Evolutionary conservation across 1,140 invertebrate genomes (phyloP).

Genomic region (Andrena cerasifolii): DNA sequence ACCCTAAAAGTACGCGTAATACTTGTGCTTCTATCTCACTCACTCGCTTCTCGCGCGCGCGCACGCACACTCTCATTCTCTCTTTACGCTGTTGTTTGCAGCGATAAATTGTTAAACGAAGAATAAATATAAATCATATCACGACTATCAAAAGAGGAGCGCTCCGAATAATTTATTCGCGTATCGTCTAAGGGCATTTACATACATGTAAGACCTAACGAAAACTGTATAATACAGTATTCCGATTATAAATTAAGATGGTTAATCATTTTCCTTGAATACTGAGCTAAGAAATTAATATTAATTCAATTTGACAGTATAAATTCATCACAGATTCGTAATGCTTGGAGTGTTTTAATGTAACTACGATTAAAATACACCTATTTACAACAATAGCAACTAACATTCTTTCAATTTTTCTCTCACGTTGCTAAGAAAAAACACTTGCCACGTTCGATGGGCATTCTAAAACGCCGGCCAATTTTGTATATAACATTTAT

Average conservation of each 20-base stretch:
- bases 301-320: constrained; percentile 66
- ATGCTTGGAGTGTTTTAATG: constrained; percentile 60
- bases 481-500: not conserved
- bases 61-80: no score
- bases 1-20: not conserved
- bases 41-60: no score
- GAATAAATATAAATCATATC: constrained; percentile 28
- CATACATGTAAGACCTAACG: constrained; percentile 49
- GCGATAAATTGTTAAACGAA: not conserved
- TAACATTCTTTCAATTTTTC: constrained; percentile 3
- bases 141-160: constrained; percentile 31
- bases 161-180: constrained; percentile 42
- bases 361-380: constrained; percentile 63
- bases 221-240: constrained; percentile 35
- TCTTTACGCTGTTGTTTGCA: not conserved
- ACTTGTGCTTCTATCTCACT: not conserved
- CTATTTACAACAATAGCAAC: constrained; percentile 65
- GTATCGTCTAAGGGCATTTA: constrained; percentile 30
- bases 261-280: constrained; percentile 38
- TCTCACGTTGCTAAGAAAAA: not conserved
- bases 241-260: constrained; percentile 44
- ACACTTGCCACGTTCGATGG: not conserved
- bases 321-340: constrained; percentile 77
- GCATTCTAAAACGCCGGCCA: not conserved
- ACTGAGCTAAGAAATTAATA: constrained; percentile 61